Evolutionary conservation across 2,888 invertebrate genomes (phyloP), one percentile per base, ranked within the genome.

Genomic region (Mythimna loreyi): DNA sequence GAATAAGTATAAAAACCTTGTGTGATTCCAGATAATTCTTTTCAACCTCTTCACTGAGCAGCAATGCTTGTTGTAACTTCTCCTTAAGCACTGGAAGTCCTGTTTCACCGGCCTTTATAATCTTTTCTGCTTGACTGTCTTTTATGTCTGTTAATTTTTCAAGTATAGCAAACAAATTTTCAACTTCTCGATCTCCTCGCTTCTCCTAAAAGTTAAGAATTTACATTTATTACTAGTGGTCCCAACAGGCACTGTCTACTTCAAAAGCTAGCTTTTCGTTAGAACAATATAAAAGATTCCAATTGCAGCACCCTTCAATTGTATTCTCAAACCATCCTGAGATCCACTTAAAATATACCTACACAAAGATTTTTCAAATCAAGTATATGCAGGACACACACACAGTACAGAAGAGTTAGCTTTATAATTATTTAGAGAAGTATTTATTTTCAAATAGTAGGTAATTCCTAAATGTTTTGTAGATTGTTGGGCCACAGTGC

Each of bases 71-170:
- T 72, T 96, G 96, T 52, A 98, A 92, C 86, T 97, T 97, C 66
- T 97, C 97, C 86, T 96, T 96, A 43, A 97, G 90, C 63, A 96
- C 96, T 5, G 97, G 96, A 61, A 98, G 90, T 81, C 97, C 96
- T 68, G 94, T 93, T 87, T 97, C 96, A 50, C 97, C 96, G 70
- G 96, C 92, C 76, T 97, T 96, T 73, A 96, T 96, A n/a, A 97
- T 96, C 82, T 97, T 97, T 47, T 97, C 97, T 8, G 98, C 95
- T 88, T 98, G 97, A 67, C 97, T 97, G 86, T 98, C 97, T 88
- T 97, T 97, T 28, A 98, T 96, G 80, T 98, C 98, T 1, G 97
- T 97, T 16, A 98, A 96, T 84, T 97, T 97, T 91, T 98, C 98
- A 49, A 98, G 96, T 63, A 98, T 97, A 80, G 97, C 96, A 91